Evolutionary conservation across 2,113 vertebrate genomes (phyloP), one percentile per base, ranked within the genome.

Genomic region (Muntiacus muntjak): DNA sequence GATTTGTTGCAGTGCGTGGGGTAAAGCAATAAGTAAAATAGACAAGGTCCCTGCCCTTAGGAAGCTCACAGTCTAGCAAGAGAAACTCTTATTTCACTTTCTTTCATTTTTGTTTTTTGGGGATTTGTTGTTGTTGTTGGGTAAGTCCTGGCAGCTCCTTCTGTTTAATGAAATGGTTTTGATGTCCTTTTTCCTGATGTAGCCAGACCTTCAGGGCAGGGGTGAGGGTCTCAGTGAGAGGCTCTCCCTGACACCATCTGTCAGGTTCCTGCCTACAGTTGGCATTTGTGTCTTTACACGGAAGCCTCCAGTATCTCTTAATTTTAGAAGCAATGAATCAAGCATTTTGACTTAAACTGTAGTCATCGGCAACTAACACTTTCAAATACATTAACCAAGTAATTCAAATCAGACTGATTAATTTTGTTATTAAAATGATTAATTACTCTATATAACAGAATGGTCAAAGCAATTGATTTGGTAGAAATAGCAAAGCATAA

Each of bases 401-500:
- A 81, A 67, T 93, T 55, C 5, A 84, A 94, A 83, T 96, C 15
- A 89, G 76, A 87, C 19, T 94, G 10, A 26, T 76, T 43, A 78
- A 78, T 88, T 62, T 83, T 90, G n/a, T 79, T 89, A 74, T 71
- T 89, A 93, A 95, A n/a, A 83, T 83, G 67, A 94, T n/a, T 88
- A 50, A 95, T 26, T 50, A 2, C 6, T 79, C 8, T 60, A 52
- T 54, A 23, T 54, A 47, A 55, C 43, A 84, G 30, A 93, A 45
- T 87, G n/a, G 11, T 30, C 25, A 28, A 79, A 19, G 21, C 26
- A 71, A 85, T 74, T 58, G 74, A 89, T 47, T 74, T 30, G 26
- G 33, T 91, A 91, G 33, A 14, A 93, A 82, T 36, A 90, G 1
- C 30, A 95, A 15, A 47, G 25, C 21, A 14, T 58, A 85, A 87